A percentile compares a stretch with the other conserved stretches of the same genome.
Evolutionary conservation across 2,797 vertebrate species (phyloP).

Genomic region (Gadopsis marmoratus): DNA sequence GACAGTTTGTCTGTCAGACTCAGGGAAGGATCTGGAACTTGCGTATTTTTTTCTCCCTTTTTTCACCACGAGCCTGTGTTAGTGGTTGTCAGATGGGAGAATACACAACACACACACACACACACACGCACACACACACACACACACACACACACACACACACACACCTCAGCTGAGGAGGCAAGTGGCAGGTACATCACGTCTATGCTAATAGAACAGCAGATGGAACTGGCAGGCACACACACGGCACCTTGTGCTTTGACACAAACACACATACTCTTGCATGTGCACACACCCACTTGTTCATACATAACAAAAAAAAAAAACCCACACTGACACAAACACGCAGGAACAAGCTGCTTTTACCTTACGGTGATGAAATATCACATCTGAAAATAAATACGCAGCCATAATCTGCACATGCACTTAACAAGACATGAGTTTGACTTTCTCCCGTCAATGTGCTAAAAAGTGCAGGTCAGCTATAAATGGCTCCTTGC

Average conservation of each 20-base stretch:
- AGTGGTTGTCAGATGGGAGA: constrained; percentile 75
- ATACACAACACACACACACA: constrained; percentile 47
- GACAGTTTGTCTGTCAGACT: constrained; percentile 72
- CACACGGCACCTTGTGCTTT: constrained; percentile 64
- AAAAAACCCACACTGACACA: constrained; percentile 48
- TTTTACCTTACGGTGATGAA: constrained; percentile 65
- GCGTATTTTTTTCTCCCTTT: constrained; percentile 52
- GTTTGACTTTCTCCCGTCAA: constrained; percentile 51
- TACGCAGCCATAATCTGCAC: constrained; percentile 46
- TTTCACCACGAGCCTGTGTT: constrained; percentile 64
- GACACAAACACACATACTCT: constrained; percentile 60
- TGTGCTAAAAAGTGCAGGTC: constrained; percentile 47
- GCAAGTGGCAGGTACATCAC: constrained; percentile 82
- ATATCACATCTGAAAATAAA: constrained; percentile 71
- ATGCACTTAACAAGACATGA: constrained; percentile 6
- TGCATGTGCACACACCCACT: constrained; percentile 51
- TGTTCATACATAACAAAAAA: constrained; percentile 60
- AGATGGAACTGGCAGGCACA: constrained; percentile 78
- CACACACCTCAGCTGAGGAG: constrained; percentile 71
- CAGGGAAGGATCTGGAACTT: constrained; percentile 66
- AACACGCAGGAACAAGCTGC: constrained; percentile 64
- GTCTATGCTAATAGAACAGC: constrained; percentile 76
- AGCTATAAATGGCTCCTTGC: constrained; percentile 34
- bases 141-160: constrained; percentile 42
- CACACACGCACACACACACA: constrained; percentile 38